Base-by-base conservation (phyloP, 2,888 invertebrate species). In the Gasteruption jaculator region DNA sequence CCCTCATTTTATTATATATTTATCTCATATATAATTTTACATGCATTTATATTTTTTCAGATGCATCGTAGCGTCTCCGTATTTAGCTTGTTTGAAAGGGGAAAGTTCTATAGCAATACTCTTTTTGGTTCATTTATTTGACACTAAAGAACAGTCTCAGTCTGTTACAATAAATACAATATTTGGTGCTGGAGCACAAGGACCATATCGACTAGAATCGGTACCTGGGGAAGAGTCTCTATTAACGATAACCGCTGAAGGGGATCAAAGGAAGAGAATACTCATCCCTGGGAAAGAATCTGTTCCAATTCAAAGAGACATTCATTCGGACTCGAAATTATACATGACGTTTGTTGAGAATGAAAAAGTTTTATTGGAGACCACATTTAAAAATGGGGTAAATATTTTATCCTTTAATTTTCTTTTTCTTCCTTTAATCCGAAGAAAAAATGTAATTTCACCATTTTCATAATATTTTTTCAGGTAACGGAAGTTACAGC, bases 1-100 rank as follows among this genome's bases (percentile, higher is more conserved):
- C 29, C 24, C 6, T 12, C 14, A 38, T 45, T 5, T 32, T 8
- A 33, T 25, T 1, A 19, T n/a, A 38, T 34, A 12, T 45, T n/a
- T 39, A 19, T 12, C 33, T 19, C 14, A 43, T 38, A 38, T 30
- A n/a, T 34, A n/a, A 22, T 43, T 36, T 41, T 40, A n/a, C n/a
- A n/a, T n/a, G n/a, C 32, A 38, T 4, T 35, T 36, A 22, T 30
- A 22, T 65, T 46, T 34, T 62, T 75, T 37, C 71, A 80, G 80
- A 49, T 89, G 88, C 65, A 63, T 80, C 5, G 54, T 83, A 37
- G 74, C 81, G 21, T 76, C 77, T 2, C 77, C 80, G 5, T 81
- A 79, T 64, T 82, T 81, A 65, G 77, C 78, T 5, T 89, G 88
- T 55, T 52, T 82, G 16, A 79, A 81, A 1, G 76, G 75, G 10